These are phyloP conservation scores for Hedya salicella DNA, from an alignment of 2,888 invertebrate genomes.

Conservation along the genomic window DNA sequence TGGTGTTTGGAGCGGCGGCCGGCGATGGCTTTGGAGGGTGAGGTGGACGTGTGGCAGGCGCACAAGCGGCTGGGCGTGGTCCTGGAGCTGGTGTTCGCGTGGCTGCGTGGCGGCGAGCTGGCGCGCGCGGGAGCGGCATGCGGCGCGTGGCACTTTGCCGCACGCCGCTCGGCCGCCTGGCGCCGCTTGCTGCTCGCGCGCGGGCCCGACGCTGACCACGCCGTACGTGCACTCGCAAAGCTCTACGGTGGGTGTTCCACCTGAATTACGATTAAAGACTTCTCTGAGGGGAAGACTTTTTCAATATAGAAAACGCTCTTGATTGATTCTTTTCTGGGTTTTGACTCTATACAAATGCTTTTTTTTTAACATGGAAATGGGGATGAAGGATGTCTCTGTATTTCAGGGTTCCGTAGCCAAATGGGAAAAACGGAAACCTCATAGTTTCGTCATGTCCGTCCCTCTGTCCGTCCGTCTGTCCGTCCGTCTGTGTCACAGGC, in stretches of 20 bases:
- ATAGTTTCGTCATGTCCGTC: too few relatives aligned
- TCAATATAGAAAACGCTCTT: too few relatives aligned
- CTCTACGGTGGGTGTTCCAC: conserved; percentile 24
- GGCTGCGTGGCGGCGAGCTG: conserved; percentile 56
- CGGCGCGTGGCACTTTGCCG: conserved; percentile 66
- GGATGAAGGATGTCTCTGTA: too few relatives aligned
- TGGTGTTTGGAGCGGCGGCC: too few relatives aligned
- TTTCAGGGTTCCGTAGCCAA: too few relatives aligned
- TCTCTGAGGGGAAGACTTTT: too few relatives aligned
- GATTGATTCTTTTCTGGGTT: too few relatives aligned
- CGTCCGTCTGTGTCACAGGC: too few relatives aligned
- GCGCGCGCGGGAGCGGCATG: conserved; percentile 60
- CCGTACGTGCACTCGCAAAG: conserved; percentile 14
- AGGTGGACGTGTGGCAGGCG: conserved; percentile 46
- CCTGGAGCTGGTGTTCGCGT: conserved; percentile 56
- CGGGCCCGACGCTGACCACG: conserved; percentile 60
- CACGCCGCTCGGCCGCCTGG: conserved; percentile 58
- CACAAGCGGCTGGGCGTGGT: conserved; percentile 45
- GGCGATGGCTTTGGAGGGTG: conserved; percentile 18
- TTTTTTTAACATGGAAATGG: too few relatives aligned
- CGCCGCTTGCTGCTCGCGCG: conserved; percentile 56
- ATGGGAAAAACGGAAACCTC: too few relatives aligned
- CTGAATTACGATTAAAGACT: background rate
- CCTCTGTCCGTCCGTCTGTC: too few relatives aligned
- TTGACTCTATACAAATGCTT: too few relatives aligned